Evolutionary conservation across 2,113 vertebrate genomes (phyloP).

Genomic region (Condylura cristata): DNA sequence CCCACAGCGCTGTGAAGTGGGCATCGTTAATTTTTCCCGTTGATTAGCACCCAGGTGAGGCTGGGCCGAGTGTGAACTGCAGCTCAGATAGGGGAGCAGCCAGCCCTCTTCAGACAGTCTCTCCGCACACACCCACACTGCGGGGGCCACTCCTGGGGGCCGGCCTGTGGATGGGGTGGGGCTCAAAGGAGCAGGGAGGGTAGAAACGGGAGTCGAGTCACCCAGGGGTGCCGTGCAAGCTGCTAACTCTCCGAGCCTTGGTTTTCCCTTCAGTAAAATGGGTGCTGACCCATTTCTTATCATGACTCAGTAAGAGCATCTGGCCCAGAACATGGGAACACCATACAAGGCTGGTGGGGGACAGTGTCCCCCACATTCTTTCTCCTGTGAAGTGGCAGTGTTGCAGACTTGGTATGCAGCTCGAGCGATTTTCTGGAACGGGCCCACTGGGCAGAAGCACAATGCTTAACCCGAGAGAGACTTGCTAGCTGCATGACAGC

Average conservation of each 20-base stretch:
- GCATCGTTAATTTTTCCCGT: background rate
- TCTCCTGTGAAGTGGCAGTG: background rate
- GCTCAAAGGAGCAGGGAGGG: background rate
- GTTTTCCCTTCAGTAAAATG: conserved; percentile 11
- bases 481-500: background rate
- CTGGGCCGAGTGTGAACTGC: background rate
- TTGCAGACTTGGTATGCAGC: background rate
- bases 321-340: background rate
- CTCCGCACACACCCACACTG: accelerated
- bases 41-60: background rate
- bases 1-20: background rate
- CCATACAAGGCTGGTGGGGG: background rate
- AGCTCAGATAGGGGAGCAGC: background rate
- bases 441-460: background rate
- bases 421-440: background rate
- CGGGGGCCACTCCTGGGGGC: background rate
- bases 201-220: background rate
- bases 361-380: background rate
- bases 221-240: accelerated
- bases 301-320: background rate
- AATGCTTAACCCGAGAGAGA: background rate
- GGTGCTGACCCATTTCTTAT: background rate
- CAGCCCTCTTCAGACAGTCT: background rate
- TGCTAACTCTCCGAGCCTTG: background rate
- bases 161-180: no score